Conservation (phyloP, 2,797 vertebrate species). For the Hephaestus fuliginosus region DNA sequence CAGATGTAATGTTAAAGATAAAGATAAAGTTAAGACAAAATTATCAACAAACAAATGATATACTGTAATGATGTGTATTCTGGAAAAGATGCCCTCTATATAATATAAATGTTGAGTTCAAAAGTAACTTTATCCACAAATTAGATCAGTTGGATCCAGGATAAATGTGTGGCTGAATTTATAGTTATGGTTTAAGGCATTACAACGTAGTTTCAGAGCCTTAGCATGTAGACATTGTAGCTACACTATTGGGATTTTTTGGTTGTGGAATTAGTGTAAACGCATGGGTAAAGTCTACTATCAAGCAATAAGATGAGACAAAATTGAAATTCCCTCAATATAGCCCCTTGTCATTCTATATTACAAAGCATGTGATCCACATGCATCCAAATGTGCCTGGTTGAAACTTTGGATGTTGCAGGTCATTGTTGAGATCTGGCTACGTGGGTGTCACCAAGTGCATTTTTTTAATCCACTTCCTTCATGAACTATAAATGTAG, state of each 20-base stretch:
- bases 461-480: conserved; percentile 3
- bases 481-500: not conserved
- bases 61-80: not conserved
- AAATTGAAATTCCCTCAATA: not conserved
- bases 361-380: not conserved
- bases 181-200: not conserved
- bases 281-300: not conserved
- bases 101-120: too few species aligned
- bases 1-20: not conserved
- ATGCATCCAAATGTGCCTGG: not conserved
- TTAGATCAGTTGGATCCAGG: too few species aligned
- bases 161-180: too few species aligned
- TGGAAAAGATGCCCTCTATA: not conserved
- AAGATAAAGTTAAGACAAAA: not conserved
- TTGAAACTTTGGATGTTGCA: not conserved
- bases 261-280: not conserved
- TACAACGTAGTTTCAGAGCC: not conserved
- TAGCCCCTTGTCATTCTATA: not conserved
- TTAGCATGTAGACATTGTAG: not conserved
- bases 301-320: not conserved
- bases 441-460: not conserved
- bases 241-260: too few species aligned
- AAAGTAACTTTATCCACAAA: too few species aligned
- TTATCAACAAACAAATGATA: not conserved
- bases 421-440: not conserved